These are phyloP conservation scores for Heteromurus nitidus DNA, from an alignment of 2,888 invertebrate genomes.

Conservation along the genomic window DNA sequence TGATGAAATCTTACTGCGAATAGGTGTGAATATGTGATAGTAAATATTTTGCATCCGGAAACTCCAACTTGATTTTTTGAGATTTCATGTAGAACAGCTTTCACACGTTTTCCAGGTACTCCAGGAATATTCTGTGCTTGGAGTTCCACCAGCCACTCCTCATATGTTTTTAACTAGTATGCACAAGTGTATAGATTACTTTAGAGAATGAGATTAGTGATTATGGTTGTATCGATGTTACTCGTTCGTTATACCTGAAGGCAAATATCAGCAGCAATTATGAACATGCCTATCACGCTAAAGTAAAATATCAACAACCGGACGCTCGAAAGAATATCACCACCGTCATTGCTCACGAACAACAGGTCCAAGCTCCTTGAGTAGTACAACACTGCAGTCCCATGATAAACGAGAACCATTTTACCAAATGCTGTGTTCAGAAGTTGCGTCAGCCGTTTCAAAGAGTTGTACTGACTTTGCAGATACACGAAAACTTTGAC, in stretches of 20 bases:
- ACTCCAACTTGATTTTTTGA: slow-evolving; percentile 16
- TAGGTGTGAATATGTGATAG: slow-evolving; percentile 16
- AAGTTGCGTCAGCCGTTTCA: neutral
- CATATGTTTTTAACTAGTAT: slow-evolving; percentile 4
- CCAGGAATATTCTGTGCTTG: neutral
- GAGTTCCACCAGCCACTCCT: slow-evolving; percentile 19
- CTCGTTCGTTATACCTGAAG: neutral
- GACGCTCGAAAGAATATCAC: neutral
- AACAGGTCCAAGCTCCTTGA: slow-evolving; percentile 8
- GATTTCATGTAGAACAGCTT: slow-evolving; percentile 5
- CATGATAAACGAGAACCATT: slow-evolving; percentile 14
- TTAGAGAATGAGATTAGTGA: too few relatives aligned
- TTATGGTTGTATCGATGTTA: too few relatives aligned
- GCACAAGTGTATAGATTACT: too few relatives aligned
- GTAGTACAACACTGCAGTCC: slow-evolving; percentile 3
- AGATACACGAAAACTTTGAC: neutral
- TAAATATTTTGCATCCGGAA: slow-evolving; percentile 15
- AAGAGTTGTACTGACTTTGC: neutral
- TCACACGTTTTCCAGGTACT: neutral
- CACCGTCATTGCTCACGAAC: too few relatives aligned
- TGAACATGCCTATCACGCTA: slow-evolving; percentile 8
- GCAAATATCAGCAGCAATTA: slow-evolving; percentile 23
- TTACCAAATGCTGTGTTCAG: slow-evolving; percentile 10
- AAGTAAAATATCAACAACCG: slow-evolving; percentile 5
- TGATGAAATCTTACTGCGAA: neutral